phyloP scores from a whole-genome alignment of 2,888 invertebrate species.

The Lasioglossum marginatum region DNA sequence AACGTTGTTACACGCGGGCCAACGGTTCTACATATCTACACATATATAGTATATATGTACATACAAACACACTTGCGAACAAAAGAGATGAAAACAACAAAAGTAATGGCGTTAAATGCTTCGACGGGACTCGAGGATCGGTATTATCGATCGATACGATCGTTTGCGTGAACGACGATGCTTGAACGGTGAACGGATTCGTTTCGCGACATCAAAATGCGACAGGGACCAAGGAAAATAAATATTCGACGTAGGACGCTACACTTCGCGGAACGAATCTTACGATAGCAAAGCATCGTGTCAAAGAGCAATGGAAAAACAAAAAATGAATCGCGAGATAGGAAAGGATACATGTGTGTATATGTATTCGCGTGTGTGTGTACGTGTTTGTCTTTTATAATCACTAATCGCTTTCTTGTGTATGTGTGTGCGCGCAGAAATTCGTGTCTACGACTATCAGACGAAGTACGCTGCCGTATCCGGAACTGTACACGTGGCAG shows the following conservation, averaged over 20 bases:
- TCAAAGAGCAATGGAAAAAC: constrained; percentile 25
- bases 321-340: constrained; percentile 40
- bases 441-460: constrained; percentile 94
- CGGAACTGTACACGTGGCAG: constrained; percentile 90
- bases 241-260: constrained; percentile 10
- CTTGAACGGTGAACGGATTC: constrained; percentile 13
- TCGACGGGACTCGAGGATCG: background rate
- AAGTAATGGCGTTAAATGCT: constrained; percentile 7
- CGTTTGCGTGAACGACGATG: background rate
- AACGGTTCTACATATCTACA: background rate
- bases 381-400: constrained; percentile 11
- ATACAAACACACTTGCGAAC: background rate
- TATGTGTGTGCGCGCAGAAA: constrained; percentile 87
- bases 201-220: background rate
- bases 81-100: background rate
- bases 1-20: constrained; percentile 17
- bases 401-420: constrained; percentile 34
- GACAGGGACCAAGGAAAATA: background rate
- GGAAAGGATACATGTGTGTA: constrained; percentile 7
- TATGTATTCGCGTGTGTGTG: background rate
- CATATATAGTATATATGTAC: background rate
- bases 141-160: background rate
- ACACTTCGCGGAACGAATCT: constrained; percentile 25
- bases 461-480: constrained; percentile 90
- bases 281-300: constrained; percentile 38